Percentiles rank a stretch among this genome's conserved stretches.
Evolutionary conservation across 2,113 vertebrate genomes (phyloP).

Genomic region (Trichechus manatus): DNA sequence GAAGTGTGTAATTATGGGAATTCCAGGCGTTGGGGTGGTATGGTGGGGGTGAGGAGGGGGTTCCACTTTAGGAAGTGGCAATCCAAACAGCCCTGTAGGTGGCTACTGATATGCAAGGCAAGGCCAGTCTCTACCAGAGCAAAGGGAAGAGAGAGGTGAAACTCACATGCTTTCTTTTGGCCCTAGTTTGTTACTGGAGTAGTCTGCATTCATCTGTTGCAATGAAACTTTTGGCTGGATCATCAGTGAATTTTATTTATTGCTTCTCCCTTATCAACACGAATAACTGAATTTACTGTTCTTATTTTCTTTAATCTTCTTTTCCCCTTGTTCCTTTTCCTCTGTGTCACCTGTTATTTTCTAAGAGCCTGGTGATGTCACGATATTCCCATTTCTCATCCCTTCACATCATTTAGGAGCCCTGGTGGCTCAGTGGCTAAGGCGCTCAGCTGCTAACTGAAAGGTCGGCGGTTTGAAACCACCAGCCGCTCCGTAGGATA

Average conservation of each 20-base stretch:
- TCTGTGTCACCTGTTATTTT: slow-evolving; percentile 6
- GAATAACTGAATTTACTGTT: slow-evolving; percentile 17
- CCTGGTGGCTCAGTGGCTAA: too few species aligned
- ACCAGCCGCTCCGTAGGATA: too few species aligned
- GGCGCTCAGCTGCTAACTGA: too few species aligned
- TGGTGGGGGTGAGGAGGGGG: background rate
- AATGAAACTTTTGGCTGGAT: background rate
- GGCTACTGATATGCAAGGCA: background rate
- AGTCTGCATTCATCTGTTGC: background rate
- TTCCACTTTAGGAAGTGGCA: background rate
- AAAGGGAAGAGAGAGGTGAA: background rate
- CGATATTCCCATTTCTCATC: background rate
- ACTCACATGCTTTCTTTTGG: background rate
- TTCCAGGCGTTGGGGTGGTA: background rate
- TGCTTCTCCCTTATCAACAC: slow-evolving; percentile 34
- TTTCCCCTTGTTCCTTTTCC: background rate
- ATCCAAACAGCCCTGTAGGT: background rate
- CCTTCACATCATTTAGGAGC: background rate
- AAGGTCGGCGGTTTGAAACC: too few species aligned
- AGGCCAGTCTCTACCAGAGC: background rate
- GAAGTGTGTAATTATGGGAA: background rate
- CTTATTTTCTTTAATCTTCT: background rate
- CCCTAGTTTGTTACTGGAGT: background rate
- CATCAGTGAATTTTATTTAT: slow-evolving; percentile 35
- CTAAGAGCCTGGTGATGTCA: background rate